These are phyloP conservation scores for Thalpophila matura DNA, from an alignment of 2,888 invertebrate species.

Conservation along the genomic window DNA sequence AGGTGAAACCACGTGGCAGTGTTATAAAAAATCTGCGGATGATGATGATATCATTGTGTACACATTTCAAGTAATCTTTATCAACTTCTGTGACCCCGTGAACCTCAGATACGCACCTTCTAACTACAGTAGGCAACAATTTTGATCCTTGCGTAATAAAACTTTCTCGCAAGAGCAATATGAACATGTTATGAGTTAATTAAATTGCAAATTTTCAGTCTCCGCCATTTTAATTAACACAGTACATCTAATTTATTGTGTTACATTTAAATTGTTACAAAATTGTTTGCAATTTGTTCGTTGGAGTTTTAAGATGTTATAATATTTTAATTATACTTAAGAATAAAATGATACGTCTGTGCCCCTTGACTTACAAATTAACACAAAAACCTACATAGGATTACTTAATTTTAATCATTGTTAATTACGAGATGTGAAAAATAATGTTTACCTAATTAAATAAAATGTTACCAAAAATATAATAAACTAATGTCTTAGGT, in stretches of 20 bases:
- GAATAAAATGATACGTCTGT: background rate
- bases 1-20: too few relatives aligned
- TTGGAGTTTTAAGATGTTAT: background rate
- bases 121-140: constrained; percentile 3
- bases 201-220: constrained; percentile 18
- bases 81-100: background rate
- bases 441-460: too few relatives aligned
- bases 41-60: too few relatives aligned
- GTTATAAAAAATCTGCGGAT: too few relatives aligned
- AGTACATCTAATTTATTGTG: background rate
- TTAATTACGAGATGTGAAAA: too few relatives aligned
- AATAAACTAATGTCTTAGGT: too few relatives aligned
- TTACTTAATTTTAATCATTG: background rate
- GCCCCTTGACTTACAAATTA: background rate
- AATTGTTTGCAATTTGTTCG: background rate
- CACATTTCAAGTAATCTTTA: background rate
- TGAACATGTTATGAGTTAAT: constrained; percentile 13
- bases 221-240: constrained; percentile 20
- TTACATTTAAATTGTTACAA: constrained; percentile 19
- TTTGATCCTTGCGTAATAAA: constrained; percentile 32
- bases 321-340: background rate
- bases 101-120: background rate
- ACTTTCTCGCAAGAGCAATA: constrained; percentile 24
- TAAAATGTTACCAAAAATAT: too few relatives aligned
- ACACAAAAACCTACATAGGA: background rate